A percentile compares a stretch with the other conserved stretches of the same genome.
Evolutionary conservation across 2,888 invertebrate genomes (phyloP).

Genomic region (Tyria jacobaeae): DNA sequence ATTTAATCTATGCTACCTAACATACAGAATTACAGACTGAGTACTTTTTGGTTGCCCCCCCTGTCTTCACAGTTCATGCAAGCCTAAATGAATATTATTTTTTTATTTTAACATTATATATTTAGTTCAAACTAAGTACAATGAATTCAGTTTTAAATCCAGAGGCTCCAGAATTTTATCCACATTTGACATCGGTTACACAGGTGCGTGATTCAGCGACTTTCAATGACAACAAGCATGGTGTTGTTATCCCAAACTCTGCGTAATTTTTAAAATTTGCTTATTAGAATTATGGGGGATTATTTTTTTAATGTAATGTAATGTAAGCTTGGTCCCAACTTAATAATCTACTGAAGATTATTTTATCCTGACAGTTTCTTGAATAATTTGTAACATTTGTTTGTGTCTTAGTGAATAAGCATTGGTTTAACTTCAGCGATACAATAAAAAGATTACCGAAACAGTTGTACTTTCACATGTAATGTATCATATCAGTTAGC

Average conservation of each 20-base stretch:
- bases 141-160: conserved; percentile 78
- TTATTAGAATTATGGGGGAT: not conserved
- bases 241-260: conserved; percentile 46
- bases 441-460: not conserved
- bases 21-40: not conserved
- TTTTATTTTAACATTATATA: conserved; percentile 44
- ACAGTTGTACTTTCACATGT: not conserved
- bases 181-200: conserved; percentile 66
- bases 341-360: not conserved
- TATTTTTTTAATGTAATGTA: not conserved
- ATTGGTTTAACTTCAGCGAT: not conserved
- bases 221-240: conserved; percentile 63
- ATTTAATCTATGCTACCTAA: conserved; percentile 10
- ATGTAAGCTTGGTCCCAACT: not conserved
- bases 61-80: conserved; percentile 50
- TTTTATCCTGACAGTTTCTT: not conserved
- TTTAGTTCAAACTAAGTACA: conserved; percentile 46
- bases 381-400: not conserved
- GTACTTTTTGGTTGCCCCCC: conserved; percentile 35
- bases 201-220: conserved; percentile 65
- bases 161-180: conserved; percentile 77
- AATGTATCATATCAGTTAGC: not conserved
- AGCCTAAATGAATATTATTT: conserved; percentile 44
- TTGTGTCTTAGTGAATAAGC: not conserved
- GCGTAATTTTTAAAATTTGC: conserved; percentile 24